A percentile compares a stretch with the other conserved stretches of the same genome.
Conservation (phyloP, 2,113 vertebrate genomes). For the Chamaetylas fuelleborni region DNA sequence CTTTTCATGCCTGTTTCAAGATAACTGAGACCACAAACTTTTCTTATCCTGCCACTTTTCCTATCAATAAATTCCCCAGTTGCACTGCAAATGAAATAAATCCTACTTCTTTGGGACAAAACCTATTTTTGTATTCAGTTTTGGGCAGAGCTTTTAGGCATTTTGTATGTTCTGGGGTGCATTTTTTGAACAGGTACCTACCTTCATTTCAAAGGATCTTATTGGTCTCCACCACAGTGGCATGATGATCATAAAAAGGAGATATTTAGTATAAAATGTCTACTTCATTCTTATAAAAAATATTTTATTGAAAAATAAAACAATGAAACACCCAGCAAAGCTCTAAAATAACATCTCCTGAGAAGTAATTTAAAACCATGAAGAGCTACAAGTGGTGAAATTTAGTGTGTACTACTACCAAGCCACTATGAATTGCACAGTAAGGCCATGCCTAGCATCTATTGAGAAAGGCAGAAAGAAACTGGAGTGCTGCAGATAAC, state of each 20-base stretch:
- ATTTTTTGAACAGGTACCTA: background rate
- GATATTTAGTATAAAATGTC: background rate
- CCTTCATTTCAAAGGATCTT: background rate
- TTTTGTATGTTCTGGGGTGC: background rate
- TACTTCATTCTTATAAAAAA: background rate
- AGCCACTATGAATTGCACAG: background rate
- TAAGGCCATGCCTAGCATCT: background rate
- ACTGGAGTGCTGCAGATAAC: background rate
- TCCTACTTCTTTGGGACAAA: background rate
- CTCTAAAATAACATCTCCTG: background rate
- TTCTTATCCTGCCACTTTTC: background rate
- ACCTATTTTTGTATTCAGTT: background rate
- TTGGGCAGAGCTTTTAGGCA: background rate
- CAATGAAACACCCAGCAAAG: background rate
- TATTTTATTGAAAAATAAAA: background rate
- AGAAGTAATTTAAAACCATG: background rate
- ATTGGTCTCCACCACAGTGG: accelerated
- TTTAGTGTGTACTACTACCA: background rate
- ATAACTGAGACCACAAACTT: background rate
- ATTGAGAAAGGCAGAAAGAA: background rate
- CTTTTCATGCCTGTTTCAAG: background rate
- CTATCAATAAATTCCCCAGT: background rate
- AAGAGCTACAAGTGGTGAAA: background rate
- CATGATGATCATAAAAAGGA: background rate
- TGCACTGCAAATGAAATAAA: background rate